These are phyloP conservation scores for Willisornis vidua DNA, from an alignment of 2,113 vertebrate species.

Conservation along the genomic window DNA sequence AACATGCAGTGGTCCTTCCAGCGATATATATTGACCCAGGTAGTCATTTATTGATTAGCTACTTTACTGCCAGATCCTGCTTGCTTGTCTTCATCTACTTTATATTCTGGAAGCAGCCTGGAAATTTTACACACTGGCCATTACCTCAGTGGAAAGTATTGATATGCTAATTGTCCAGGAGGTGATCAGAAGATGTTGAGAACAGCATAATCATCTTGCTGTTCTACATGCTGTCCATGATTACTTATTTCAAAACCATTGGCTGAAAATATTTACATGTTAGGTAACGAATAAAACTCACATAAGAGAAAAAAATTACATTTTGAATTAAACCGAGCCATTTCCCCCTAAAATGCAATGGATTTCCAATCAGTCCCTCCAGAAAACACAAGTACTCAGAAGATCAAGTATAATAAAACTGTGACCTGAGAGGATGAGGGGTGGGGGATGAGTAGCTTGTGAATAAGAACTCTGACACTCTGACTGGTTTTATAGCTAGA, in stretches of 20 bases:
- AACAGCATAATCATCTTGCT: constrained; percentile 1
- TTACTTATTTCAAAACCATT: constrained; percentile 40
- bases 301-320: constrained; percentile 12
- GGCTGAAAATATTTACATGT: constrained; percentile 59
- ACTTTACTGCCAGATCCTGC: constrained; percentile 32
- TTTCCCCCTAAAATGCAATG: neutral
- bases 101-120: constrained; percentile 43
- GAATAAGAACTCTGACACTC: neutral
- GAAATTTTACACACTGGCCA: constrained; percentile 10
- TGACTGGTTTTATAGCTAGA: neutral
- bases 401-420: neutral
- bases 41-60: constrained; percentile 62
- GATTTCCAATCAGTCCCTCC: neutral
- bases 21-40: constrained; percentile 48
- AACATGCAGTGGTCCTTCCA: constrained; percentile 22
- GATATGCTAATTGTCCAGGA: constrained; percentile 58
- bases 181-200: neutral
- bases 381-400: neutral
- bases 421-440: neutral
- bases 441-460: neutral
- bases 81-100: constrained; percentile 40
- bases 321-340: neutral
- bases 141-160: constrained; percentile 64
- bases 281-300: constrained; percentile 43
- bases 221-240: constrained; percentile 17